Conservation (phyloP, 2,888 invertebrate species). For the Parnassius apollo region DNA sequence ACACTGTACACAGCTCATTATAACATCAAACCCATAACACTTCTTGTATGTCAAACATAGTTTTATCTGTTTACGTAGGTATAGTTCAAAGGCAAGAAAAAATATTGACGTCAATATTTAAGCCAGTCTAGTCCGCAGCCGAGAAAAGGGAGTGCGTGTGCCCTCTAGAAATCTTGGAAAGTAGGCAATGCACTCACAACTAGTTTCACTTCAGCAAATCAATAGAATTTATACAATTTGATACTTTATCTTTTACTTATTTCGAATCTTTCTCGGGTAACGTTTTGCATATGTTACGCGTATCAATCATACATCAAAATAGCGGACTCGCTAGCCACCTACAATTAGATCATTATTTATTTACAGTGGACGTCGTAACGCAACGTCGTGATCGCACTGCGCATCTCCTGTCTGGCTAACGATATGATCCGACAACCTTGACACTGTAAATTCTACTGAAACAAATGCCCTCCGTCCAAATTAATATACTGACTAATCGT, state of each 20-base stretch:
- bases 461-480: constrained; percentile 26
- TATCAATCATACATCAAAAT: constrained; percentile 64
- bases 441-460: constrained; percentile 49
- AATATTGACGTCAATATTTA: not conserved
- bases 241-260: constrained; percentile 8
- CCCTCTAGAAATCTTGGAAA: constrained; percentile 71
- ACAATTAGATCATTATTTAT: constrained; percentile 80
- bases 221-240: constrained; percentile 14
- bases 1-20: constrained; percentile 35
- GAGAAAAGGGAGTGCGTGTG: constrained; percentile 61
- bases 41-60: not conserved
- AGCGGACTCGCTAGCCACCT: constrained; percentile 56
- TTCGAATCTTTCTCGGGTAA: constrained; percentile 7
- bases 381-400: constrained; percentile 53
- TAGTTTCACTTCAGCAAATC: constrained; percentile 38
- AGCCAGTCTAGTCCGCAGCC: constrained; percentile 33
- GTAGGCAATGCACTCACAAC: constrained; percentile 48
- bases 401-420: constrained; percentile 46
- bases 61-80: no score
- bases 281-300: constrained; percentile 14
- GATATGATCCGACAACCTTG: constrained; percentile 60
- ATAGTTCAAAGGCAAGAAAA: no score
- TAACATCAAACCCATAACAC: constrained; percentile 26
- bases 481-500: constrained; percentile 23
- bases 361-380: constrained; percentile 64